Conservation (phyloP, 1,140 invertebrate genomes). For the Tribolium castaneum region DNA sequence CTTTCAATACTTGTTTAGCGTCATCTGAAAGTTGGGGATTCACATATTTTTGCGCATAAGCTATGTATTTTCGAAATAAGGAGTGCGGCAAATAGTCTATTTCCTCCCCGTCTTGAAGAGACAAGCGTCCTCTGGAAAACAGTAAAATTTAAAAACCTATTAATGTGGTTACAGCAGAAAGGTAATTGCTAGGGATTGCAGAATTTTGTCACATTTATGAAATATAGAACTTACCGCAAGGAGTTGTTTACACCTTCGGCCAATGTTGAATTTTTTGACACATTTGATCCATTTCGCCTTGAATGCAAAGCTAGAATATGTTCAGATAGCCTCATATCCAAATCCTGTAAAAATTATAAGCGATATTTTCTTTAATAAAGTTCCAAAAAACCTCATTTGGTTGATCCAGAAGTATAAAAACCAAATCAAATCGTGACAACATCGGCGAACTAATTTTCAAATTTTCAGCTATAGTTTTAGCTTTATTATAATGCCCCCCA, state of each 20-base stretch:
- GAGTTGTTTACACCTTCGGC: slow-evolving; percentile 43
- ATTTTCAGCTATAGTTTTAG: slow-evolving; percentile 91
- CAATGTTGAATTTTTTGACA: background rate
- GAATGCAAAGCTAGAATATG: slow-evolving; percentile 84
- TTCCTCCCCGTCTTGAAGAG: slow-evolving; percentile 69
- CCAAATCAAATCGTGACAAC: slow-evolving; percentile 92
- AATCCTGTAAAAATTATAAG: slow-evolving; percentile 64
- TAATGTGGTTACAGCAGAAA: too few species aligned
- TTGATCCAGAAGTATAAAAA: slow-evolving; percentile 91
- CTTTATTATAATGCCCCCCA: slow-evolving; percentile 87
- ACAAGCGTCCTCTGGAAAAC: slow-evolving; percentile 64
- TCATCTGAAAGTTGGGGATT: slow-evolving; percentile 79
- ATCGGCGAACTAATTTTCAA: slow-evolving; percentile 87
- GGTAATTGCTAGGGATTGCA: too few species aligned
- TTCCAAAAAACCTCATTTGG: slow-evolving; percentile 75
- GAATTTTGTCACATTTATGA: too few species aligned
- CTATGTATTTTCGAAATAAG: slow-evolving; percentile 89
- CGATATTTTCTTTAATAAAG: slow-evolving; percentile 23
- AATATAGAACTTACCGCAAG: slow-evolving; percentile 63
- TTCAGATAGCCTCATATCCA: slow-evolving; percentile 82
- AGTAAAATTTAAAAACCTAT: background rate
- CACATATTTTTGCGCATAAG: slow-evolving; percentile 91
- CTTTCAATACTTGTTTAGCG: slow-evolving; percentile 77
- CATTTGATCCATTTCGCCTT: slow-evolving; percentile 53
- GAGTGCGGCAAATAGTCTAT: slow-evolving; percentile 80